Conservation (phyloP, 2,797 vertebrate genomes). For the Myotis pilosus region DNA sequence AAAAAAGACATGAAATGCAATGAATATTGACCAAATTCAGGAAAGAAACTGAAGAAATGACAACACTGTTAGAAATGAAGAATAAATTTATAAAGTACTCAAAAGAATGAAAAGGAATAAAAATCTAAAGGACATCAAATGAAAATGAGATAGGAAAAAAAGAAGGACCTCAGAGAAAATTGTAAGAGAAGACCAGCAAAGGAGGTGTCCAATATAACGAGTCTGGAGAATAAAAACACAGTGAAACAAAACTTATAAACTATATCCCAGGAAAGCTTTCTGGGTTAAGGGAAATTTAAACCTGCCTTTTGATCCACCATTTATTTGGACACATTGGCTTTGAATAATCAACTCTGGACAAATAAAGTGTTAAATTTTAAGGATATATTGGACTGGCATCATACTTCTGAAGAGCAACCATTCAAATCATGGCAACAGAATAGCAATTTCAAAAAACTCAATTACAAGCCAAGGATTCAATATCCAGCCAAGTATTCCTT, state of each 20-base stretch:
- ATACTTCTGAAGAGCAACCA: not conserved
- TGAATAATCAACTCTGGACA: not conserved
- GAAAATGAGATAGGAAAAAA: not conserved
- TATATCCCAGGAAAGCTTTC: not conserved
- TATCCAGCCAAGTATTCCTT: not conserved
- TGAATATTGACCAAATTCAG: not conserved
- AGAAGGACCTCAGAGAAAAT: not conserved
- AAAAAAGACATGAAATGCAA: not conserved
- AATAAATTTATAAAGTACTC: not conserved
- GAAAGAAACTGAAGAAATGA: conserved; percentile 1
- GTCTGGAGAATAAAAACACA: not conserved
- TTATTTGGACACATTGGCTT: not conserved
- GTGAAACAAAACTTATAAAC: not conserved
- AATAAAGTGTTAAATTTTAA: not conserved
- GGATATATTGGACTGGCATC: not conserved
- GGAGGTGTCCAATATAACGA: not conserved
- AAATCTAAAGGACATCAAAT: not conserved
- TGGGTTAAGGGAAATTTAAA: not conserved
- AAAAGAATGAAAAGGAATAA: not conserved
- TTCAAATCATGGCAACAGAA: not conserved
- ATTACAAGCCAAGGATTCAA: not conserved
- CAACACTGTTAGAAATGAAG: not conserved
- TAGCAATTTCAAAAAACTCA: not conserved
- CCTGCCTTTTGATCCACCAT: not conserved
- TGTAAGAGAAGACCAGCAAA: not conserved